phyloP scores from a whole-genome alignment of 1,140 invertebrate genomes.

The Stratiolaelaps scimitus region DNA sequence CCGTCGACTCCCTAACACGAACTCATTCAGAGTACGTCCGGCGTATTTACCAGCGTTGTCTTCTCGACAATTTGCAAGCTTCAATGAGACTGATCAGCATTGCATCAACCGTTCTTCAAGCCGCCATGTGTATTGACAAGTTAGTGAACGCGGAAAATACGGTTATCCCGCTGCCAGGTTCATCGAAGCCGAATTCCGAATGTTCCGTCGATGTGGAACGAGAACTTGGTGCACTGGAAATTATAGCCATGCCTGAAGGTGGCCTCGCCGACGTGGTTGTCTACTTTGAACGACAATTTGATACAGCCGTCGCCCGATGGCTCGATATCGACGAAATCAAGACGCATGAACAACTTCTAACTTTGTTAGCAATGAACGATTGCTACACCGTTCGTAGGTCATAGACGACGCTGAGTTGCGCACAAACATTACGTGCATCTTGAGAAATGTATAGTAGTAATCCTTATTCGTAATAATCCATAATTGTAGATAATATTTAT shows the following conservation, averaged over 20 bases:
- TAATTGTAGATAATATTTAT: too few relatives aligned
- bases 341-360: slow-evolving; percentile 21
- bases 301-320: slow-evolving; percentile 13
- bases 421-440: too few relatives aligned
- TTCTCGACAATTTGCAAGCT: slow-evolving; percentile 2
- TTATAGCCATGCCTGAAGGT: not conserved
- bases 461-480: too few relatives aligned
- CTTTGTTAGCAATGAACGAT: slow-evolving; percentile 11
- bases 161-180: slow-evolving; percentile 1
- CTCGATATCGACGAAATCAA: slow-evolving; percentile 16
- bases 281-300: slow-evolving; percentile 15
- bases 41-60: slow-evolving; percentile 15
- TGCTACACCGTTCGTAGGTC: too few relatives aligned
- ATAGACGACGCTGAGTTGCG: too few relatives aligned
- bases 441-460: too few relatives aligned
- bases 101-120: not conserved
- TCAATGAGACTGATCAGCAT: slow-evolving; percentile 24
- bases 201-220: slow-evolving; percentile 21
- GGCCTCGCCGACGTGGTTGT: slow-evolving; percentile 3
- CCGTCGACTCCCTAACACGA: slow-evolving; percentile 2
- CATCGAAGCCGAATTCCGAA: not conserved
- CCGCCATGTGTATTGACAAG: slow-evolving; percentile 22
- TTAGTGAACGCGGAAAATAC: slow-evolving; percentile 9
- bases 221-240: not conserved
- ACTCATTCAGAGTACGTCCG: slow-evolving; percentile 10